Evolutionary conservation across 2,888 invertebrate species (phyloP), one percentile per base, ranked within the genome.

Genomic region (Lasiommata megera): DNA sequence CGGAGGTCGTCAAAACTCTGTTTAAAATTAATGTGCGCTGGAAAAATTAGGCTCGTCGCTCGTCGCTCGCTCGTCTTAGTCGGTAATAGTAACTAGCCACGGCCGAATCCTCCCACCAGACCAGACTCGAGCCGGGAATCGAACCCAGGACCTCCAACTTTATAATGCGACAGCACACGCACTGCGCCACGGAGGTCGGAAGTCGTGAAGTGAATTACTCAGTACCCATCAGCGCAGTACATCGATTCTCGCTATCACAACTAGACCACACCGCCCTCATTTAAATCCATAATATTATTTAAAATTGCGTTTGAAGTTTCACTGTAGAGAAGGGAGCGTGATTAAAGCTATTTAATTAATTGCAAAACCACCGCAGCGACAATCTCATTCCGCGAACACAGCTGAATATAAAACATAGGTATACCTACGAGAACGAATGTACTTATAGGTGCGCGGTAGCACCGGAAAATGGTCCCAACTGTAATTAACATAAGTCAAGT

Each of bases 401-500:
- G 40, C 47, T 55, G 38, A 47, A 47, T 47, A 47, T 46, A 46
- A 54, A 46, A 46, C 11, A 14, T 43, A 51, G 38, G 36, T 54
- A 23, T 23, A 23, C 23, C 3, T 23, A 23, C 23, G 17, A 54
- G 12, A 36, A 36, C 36, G 14, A 11, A 43, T 17, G 28, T 47
- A 34, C 16, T 17, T 46, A 16, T 61, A 62, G 63, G 63, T 56
- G 63, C 53, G 46, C 66, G 63, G 66, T 68, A 68, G 64, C 62
- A 60, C 67, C 67, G 56, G 54, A 53, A 67, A 72, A 73, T 68
- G 67, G 56, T 67, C 62, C 56, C 56, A 53, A 64, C 52, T 62
- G 54, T 74, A 72, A 76, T 77, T 73, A 75, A 68, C 70, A 65
- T 54, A 66, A 62, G 59, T 64, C 61, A 69, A 67, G 63, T 65